phyloP scores from a whole-genome alignment of 1,140 invertebrate genomes.

The Pantala flavescens region DNA sequence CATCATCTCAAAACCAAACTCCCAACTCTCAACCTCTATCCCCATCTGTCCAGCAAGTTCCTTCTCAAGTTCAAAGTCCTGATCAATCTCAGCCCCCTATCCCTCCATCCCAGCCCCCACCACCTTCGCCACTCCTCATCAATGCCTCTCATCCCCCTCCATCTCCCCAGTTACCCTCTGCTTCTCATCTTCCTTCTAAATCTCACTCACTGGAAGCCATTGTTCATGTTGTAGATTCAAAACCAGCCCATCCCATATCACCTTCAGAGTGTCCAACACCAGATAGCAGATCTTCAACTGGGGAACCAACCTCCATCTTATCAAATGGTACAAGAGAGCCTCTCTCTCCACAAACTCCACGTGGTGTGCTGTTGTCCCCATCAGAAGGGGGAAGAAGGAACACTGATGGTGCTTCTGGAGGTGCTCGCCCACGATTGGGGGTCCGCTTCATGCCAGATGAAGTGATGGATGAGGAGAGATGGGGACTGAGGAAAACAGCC shows the following conservation, averaged over 20 bases:
- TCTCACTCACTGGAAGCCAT: constrained; percentile 15
- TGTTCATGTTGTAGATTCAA: constrained; percentile 22
- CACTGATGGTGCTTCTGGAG: not conserved
- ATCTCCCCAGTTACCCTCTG: constrained; percentile 29
- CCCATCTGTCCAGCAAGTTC: constrained; percentile 32
- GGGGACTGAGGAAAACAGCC: not conserved
- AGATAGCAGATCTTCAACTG: not conserved
- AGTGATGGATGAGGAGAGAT: not conserved
- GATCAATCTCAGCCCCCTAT: not conserved
- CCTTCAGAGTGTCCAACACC: not conserved
- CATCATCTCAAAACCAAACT: constrained; percentile 34
- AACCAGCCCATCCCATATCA: constrained; percentile 20
- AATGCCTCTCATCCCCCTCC: constrained; percentile 30
- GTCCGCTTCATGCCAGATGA: not conserved
- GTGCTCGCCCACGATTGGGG: not conserved
- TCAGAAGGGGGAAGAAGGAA: constrained; percentile 24
- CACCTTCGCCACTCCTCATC: constrained; percentile 35
- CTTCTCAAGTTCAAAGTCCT: constrained; percentile 3
- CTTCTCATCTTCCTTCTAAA: constrained; percentile 6
- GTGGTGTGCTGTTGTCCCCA: constrained; percentile 22
- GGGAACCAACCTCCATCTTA: constrained; percentile 12
- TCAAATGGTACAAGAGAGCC: not conserved
- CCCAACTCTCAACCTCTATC: constrained; percentile 27
- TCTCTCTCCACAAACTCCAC: constrained; percentile 31
- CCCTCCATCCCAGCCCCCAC: not conserved